Evolutionary conservation across 1,140 invertebrate genomes (phyloP).

Genomic region (Heliconius congener): DNA sequence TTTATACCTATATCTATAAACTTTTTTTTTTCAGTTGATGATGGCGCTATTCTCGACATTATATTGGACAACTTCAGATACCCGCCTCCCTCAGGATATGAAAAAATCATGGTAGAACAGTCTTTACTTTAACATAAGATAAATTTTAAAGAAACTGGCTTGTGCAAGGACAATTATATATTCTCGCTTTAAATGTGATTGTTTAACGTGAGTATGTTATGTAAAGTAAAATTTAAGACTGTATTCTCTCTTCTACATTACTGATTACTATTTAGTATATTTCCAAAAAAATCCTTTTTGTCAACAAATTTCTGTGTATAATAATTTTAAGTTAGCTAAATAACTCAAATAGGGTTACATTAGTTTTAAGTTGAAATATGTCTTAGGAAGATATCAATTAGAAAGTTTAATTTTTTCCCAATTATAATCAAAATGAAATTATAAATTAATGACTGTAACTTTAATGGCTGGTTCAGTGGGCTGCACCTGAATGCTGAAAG

Average conservation of each 20-base stretch:
- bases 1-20: background rate
- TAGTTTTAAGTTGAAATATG: background rate
- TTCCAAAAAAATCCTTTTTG: background rate
- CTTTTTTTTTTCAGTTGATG: conserved; percentile 90
- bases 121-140: conserved; percentile 90
- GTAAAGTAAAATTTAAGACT: conserved; percentile 25
- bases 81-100: conserved; percentile 93
- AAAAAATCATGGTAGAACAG: conserved; percentile 98
- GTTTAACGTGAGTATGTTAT: conserved; percentile 21
- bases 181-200: conserved; percentile 31
- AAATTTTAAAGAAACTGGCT: conserved; percentile 28
- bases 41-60: conserved; percentile 97
- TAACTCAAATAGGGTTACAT: background rate
- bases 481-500: too few relatives aligned
- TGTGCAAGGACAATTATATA: conserved; percentile 46
- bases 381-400: background rate
- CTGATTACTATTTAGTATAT: background rate
- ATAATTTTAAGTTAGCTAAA: background rate
- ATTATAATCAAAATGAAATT: background rate
- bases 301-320: background rate
- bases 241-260: conserved; percentile 25
- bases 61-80: conserved; percentile 94
- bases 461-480: too few relatives aligned
- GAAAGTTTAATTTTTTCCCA: background rate
- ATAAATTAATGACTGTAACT: too few relatives aligned